These are phyloP conservation scores for Agrotis ipsilon DNA, from an alignment of 2,888 invertebrate species.

Conservation along the genomic window DNA sequence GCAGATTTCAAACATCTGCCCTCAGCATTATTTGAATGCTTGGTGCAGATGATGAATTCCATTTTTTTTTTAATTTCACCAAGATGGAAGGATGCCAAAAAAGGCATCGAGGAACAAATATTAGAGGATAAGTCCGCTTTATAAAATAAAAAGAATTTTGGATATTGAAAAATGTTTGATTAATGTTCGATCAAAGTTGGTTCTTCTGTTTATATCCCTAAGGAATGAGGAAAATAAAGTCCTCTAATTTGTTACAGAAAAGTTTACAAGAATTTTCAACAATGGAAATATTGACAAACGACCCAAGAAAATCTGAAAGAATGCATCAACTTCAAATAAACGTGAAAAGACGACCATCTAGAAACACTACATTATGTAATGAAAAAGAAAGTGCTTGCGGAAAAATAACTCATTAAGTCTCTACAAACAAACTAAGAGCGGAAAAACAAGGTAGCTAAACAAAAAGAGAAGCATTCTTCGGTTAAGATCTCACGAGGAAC, in stretches of 20 bases:
- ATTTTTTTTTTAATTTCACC: conserved; percentile 61
- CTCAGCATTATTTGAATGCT: conserved; percentile 38
- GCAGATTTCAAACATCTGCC: conserved; percentile 49
- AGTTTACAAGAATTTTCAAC: no score
- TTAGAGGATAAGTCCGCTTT: conserved; percentile 26
- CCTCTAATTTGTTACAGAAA: background rate
- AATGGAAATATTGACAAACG: background rate
- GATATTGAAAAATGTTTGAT: conserved; percentile 51
- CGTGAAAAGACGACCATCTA: background rate
- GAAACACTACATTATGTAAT: conserved; percentile 24
- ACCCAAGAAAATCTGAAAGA: background rate
- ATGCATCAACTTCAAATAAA: background rate
- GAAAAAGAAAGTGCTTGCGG: conserved; percentile 21
- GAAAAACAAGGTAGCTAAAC: conserved; percentile 63
- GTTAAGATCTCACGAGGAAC: conserved; percentile 63
- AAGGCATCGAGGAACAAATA: conserved; percentile 59
- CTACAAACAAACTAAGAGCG: conserved; percentile 56
- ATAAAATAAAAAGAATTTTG: conserved; percentile 17
- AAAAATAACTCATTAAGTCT: conserved; percentile 51
- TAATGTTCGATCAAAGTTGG: conserved; percentile 38
- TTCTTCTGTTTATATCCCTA: conserved; percentile 24
- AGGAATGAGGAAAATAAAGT: conserved; percentile 22
- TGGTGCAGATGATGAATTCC: conserved; percentile 54
- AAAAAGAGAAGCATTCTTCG: conserved; percentile 73
- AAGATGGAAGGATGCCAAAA: conserved; percentile 63